Percentiles rank a stretch among this genome's conserved stretches.
These are phyloP conservation scores for Drosophila sp. DNA, from an alignment of 1,140 invertebrate species.

Conservation along the genomic window DNA sequence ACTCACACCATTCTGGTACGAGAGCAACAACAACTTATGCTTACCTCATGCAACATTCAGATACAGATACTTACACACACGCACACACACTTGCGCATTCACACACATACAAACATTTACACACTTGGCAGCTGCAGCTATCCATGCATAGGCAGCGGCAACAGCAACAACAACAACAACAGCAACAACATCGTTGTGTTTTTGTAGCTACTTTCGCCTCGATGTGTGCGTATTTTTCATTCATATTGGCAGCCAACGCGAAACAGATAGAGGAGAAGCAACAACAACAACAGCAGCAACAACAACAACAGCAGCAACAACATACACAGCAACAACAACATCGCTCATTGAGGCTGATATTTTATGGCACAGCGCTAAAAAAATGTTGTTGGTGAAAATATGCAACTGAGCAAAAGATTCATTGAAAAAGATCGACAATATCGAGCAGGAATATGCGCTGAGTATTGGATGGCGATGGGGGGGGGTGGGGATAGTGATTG, in stretches of 20 bases:
- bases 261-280: constrained; percentile 33
- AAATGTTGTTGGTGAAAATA: constrained; percentile 47
- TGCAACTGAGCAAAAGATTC: constrained; percentile 58
- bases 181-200: constrained; percentile 21
- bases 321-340: constrained; percentile 8
- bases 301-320: neutral
- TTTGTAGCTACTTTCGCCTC: constrained; percentile 55
- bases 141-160: constrained; percentile 57
- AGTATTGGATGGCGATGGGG: too few relatives aligned
- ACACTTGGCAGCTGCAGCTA: constrained; percentile 65
- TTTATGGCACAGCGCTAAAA: constrained; percentile 42
- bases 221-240: constrained; percentile 75
- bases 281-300: neutral
- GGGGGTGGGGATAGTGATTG: constrained; percentile 6
- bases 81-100: constrained; percentile 20
- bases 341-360: constrained; percentile 48
- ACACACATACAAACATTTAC: constrained; percentile 27
- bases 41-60: constrained; percentile 76
- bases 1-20: constrained; percentile 46
- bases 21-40: constrained; percentile 60
- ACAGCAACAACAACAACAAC: constrained; percentile 16
- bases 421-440: constrained; percentile 56
- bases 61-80: constrained; percentile 46
- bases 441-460: constrained; percentile 34
- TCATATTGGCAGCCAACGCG: constrained; percentile 74